A percentile compares a stretch with the other conserved stretches of the same genome.
Evolutionary conservation across 1,140 invertebrate species (phyloP).

Genomic region (Drosophila rhopaloa): DNA sequence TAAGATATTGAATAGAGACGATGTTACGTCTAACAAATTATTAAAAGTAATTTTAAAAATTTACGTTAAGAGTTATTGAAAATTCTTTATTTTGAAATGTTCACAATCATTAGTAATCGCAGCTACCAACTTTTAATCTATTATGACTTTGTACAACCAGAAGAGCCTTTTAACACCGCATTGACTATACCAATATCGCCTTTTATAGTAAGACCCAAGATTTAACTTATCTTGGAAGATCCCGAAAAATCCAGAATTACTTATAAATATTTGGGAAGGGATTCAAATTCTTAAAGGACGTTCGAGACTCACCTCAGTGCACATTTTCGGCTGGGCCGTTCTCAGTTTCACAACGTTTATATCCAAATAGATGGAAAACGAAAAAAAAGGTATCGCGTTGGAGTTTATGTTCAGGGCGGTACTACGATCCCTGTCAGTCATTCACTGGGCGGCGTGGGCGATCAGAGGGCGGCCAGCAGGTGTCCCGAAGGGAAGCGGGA

Average conservation of each 20-base stretch:
- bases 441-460: conserved; percentile 34
- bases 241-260: neutral
- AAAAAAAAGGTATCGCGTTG: conserved; percentile 33
- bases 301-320: conserved; percentile 69
- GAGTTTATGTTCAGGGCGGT: conserved; percentile 37
- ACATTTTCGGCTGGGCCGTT: conserved; percentile 79
- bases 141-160: no score
- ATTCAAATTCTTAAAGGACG: neutral
- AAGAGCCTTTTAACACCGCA: no score
- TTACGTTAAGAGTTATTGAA: no score
- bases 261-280: neutral
- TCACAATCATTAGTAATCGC: no score
- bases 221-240: neutral
- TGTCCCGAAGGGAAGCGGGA: conserved; percentile 41
- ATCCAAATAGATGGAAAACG: conserved; percentile 55
- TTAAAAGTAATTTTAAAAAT: neutral
- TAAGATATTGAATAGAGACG: no score
- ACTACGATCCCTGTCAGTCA: conserved; percentile 35
- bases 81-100: no score
- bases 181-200: no score
- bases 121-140: no score
- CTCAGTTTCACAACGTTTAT: conserved; percentile 64
- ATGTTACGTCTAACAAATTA: neutral
- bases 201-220: no score
- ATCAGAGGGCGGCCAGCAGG: conserved; percentile 62